These are phyloP conservation scores for Ectemnius continuus DNA, from an alignment of 2,888 invertebrate species.

Conservation along the genomic window DNA sequence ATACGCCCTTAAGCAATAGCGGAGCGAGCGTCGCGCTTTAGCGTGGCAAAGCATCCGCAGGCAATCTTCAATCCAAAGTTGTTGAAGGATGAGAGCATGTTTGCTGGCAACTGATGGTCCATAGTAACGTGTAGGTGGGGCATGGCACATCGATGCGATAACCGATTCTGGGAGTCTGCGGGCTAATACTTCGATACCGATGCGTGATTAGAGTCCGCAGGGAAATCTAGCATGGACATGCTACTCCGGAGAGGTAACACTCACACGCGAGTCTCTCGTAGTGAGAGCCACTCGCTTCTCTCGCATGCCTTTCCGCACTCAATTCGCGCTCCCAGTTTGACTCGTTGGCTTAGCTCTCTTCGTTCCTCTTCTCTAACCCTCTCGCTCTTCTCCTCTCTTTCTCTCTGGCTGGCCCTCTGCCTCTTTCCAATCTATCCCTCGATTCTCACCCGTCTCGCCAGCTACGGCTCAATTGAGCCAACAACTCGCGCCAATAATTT, in stretches of 20 bases:
- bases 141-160: conserved; percentile 12
- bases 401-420: no score
- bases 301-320: conserved; percentile 48
- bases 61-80: neutral
- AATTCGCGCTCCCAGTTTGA: conserved; percentile 19
- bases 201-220: conserved; percentile 74
- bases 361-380: conserved; percentile 10
- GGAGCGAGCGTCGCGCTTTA: no score
- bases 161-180: conserved; percentile 61
- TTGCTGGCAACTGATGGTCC: conserved; percentile 21
- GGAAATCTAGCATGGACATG: conserved; percentile 74
- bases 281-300: conserved; percentile 16
- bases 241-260: conserved; percentile 64
- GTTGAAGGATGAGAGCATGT: neutral
- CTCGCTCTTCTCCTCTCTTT: conserved; percentile 2
- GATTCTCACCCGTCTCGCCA: neutral
- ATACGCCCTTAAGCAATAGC: no score
- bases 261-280: conserved; percentile 28
- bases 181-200: conserved; percentile 68
- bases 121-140: conserved; percentile 10
- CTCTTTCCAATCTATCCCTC: neutral
- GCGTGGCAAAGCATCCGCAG: no score
- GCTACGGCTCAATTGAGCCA: conserved; percentile 16
- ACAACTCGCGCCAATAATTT: conserved; percentile 38
- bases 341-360: conserved; percentile 23